These are phyloP conservation scores for Neodiprion fabricii DNA, from an alignment of 1,140 invertebrate genomes.

Conservation along the genomic window DNA sequence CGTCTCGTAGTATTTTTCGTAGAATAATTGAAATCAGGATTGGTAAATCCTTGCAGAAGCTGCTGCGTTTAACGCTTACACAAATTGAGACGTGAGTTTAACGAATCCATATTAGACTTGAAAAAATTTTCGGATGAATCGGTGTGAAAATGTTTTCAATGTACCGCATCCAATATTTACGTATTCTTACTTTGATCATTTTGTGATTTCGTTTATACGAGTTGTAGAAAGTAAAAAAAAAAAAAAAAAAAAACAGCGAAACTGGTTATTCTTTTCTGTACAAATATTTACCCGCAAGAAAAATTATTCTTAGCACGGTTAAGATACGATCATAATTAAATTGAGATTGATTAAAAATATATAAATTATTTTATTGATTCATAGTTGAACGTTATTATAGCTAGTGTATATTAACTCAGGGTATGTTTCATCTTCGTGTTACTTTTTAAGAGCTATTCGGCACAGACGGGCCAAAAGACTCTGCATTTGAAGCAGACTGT, in stretches of 20 bases:
- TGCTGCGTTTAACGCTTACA: too few relatives aligned
- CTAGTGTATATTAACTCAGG: not conserved
- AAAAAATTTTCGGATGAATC: not conserved
- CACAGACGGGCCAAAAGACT: constrained; percentile 87
- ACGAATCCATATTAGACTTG: not conserved
- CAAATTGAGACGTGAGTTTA: too few relatives aligned
- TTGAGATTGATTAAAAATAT: constrained; percentile 7
- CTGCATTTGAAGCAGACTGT: constrained; percentile 88
- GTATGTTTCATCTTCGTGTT: not conserved
- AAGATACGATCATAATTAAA: not conserved
- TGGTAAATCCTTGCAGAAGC: too few relatives aligned
- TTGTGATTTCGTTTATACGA: not conserved
- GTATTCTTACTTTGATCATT: constrained; percentile 26
- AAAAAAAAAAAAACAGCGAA: constrained; percentile 10
- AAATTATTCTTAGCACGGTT: too few relatives aligned
- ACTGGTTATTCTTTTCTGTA: too few relatives aligned
- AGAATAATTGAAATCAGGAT: not conserved
- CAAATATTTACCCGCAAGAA: too few relatives aligned
- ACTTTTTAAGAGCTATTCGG: constrained; percentile 41
- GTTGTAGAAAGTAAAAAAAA: constrained; percentile 1
- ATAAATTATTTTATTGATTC: constrained; percentile 4
- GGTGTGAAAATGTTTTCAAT: not conserved
- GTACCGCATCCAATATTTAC: constrained; percentile 21
- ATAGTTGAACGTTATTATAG: too few relatives aligned
- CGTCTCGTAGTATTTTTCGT: not conserved